Evolutionary conservation across 1,140 invertebrate genomes (phyloP).

Genomic region (Zaprionus lachaisei): DNA sequence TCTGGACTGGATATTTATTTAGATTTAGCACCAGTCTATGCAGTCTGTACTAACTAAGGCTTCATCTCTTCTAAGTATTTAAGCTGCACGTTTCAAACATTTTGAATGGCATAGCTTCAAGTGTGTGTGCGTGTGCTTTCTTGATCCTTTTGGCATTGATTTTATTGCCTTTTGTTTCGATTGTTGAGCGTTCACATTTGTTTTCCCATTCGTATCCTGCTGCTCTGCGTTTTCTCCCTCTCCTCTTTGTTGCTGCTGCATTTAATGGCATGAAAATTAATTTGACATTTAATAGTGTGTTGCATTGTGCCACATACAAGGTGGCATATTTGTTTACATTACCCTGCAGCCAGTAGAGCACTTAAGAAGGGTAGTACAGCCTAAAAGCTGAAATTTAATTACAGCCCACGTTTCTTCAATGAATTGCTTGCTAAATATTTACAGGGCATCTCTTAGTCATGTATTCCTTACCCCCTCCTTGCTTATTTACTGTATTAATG

Average conservation of each 20-base stretch:
- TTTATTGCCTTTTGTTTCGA: slow-evolving; percentile 46
- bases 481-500: slow-evolving; percentile 69
- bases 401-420: neutral
- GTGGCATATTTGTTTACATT: slow-evolving; percentile 23
- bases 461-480: neutral
- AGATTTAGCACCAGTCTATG: slow-evolving; percentile 19
- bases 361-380: neutral
- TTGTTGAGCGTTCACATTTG: slow-evolving; percentile 40
- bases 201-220: slow-evolving; percentile 6
- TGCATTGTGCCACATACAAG: slow-evolving; percentile 37
- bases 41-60: slow-evolving; percentile 10
- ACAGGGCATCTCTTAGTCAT: neutral
- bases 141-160: slow-evolving; percentile 52
- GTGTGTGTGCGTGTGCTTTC: neutral
- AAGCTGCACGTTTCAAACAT: slow-evolving; percentile 38
- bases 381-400: neutral
- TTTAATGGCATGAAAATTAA: slow-evolving; percentile 76
- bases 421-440: neutral
- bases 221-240: slow-evolving; percentile 11
- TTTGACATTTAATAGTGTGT: slow-evolving; percentile 66
- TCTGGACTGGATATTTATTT: slow-evolving; percentile 45
- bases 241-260: slow-evolving; percentile 51
- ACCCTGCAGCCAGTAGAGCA: slow-evolving; percentile 2
- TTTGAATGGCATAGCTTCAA: neutral
- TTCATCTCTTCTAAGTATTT: slow-evolving; percentile 49